phyloP scores from a whole-genome alignment of 2,888 invertebrate species.

The Nebria salina region DNA sequence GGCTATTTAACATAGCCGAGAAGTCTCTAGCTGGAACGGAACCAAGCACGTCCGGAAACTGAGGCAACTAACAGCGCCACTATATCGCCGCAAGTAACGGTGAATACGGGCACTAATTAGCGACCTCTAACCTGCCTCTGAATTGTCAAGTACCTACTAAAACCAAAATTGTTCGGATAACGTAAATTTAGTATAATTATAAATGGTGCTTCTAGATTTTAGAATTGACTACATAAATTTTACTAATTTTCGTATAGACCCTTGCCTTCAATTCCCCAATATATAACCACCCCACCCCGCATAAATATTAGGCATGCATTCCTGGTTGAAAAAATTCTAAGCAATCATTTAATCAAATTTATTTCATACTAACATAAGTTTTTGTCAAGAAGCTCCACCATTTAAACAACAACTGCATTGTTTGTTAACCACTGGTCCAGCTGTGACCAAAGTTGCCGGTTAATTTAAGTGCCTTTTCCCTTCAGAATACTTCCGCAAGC shows the following conservation, averaged over 20 bases:
- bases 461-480: not conserved
- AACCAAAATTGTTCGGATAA: not conserved
- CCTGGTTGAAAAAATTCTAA: no score
- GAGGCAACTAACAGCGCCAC: constrained; percentile 1
- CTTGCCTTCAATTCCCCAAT: no score
- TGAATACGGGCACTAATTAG: not conserved
- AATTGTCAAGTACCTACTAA: not conserved
- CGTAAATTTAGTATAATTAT: no score
- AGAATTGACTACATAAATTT: no score
- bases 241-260: no score
- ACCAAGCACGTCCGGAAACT: not conserved
- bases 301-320: no score
- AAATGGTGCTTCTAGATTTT: no score
- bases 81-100: not conserved
- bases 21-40: not conserved
- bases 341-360: no score
- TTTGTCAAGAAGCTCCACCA: not conserved
- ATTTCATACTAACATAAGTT: no score
- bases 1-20: not conserved
- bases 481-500: not conserved
- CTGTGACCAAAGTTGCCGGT: not conserved
- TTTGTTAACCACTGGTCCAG: not conserved
- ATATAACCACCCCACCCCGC: no score
- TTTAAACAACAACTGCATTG: not conserved
- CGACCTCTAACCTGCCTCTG: not conserved